These are phyloP conservation scores for Trematomus loennbergii DNA, from an alignment of 2,113 vertebrate species.

Conservation along the genomic window DNA sequence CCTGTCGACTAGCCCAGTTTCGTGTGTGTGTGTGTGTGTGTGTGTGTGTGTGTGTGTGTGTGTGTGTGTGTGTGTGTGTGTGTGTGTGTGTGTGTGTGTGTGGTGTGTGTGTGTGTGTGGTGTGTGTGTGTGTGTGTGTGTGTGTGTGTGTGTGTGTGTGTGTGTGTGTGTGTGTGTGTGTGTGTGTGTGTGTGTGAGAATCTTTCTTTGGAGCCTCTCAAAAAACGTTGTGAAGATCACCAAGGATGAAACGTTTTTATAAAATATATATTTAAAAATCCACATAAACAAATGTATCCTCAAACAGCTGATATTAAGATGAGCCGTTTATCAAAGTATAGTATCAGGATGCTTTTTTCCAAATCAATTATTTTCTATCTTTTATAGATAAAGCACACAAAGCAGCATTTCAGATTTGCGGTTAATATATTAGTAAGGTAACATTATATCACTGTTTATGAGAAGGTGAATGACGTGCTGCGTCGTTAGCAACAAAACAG, in stretches of 20 bases:
- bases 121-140: background rate
- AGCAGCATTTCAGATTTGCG: background rate
- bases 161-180: background rate
- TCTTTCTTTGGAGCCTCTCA: background rate
- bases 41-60: background rate
- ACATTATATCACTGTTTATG: background rate
- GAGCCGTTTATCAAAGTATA: background rate
- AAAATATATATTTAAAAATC: background rate
- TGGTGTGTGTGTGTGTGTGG: background rate
- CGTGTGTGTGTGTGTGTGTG: background rate
- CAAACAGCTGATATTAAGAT: conserved; percentile 1
- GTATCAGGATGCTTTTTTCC: background rate
- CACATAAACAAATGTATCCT: background rate
- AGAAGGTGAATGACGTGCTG: background rate
- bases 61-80: background rate
- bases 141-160: background rate
- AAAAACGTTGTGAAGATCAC: background rate
- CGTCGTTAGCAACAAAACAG: background rate
- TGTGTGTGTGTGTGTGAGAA: background rate
- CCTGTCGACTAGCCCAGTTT: conserved; percentile 49
- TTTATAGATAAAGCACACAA: background rate
- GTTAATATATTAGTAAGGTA: background rate
- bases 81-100: background rate
- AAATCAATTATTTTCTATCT: no score
- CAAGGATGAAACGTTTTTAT: no score